Percentiles rank a stretch among this genome's conserved stretches.
Conservation (phyloP, 2,888 invertebrate species). For the Troilus luridus region DNA sequence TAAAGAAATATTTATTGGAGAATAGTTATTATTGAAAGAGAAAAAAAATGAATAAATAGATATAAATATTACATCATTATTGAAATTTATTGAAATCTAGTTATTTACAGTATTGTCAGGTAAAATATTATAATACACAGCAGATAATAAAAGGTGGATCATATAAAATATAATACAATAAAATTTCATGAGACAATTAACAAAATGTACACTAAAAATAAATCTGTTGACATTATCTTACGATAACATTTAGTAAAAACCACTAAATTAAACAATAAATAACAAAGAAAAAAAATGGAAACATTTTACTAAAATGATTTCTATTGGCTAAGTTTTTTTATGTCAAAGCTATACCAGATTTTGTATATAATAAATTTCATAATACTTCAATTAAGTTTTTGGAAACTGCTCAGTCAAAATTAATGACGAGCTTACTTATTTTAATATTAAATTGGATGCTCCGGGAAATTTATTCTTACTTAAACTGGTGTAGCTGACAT, state of each 20-base stretch:
- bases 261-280: constrained; percentile 15
- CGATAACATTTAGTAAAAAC: constrained; percentile 10
- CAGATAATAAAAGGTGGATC: not conserved
- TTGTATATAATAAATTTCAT: not conserved
- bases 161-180: constrained; percentile 36
- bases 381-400: not conserved
- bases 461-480: not conserved
- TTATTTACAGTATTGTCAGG: constrained; percentile 17
- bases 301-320: not conserved
- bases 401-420: not conserved
- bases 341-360: not conserved
- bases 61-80: not conserved
- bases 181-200: constrained; percentile 10
- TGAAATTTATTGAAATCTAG: constrained; percentile 14
- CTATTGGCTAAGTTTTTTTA: not conserved
- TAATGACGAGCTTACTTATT: not conserved
- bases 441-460: not conserved
- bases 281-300: constrained; percentile 7
- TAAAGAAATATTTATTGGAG: too few species aligned
- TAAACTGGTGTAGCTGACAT: not conserved
- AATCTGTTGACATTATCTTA: constrained; percentile 6
- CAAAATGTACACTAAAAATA: constrained; percentile 36
- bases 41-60: not conserved
- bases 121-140: constrained; percentile 1
- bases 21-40: not conserved